Conservation (phyloP, 2,113 vertebrate genomes). For the Pelodiscus sinensis region DNA sequence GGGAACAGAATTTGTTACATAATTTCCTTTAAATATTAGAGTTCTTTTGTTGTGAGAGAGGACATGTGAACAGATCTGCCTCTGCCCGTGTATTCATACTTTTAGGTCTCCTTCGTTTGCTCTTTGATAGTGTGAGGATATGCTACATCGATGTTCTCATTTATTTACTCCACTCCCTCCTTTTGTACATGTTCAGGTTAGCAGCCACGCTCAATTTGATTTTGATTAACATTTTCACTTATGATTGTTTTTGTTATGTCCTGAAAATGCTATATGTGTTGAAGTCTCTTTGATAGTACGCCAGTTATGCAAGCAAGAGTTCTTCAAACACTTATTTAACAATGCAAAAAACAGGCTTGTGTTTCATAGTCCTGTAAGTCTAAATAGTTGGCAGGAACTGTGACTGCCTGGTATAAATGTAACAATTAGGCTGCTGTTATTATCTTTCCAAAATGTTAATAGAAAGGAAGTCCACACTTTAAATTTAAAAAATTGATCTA, state of each 20-base stretch:
- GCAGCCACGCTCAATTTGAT: not conserved
- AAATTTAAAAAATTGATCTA: not conserved
- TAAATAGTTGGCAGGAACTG: not conserved
- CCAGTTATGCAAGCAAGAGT: not conserved
- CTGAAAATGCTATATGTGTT: not conserved
- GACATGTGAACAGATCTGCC: not conserved
- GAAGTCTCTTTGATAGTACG: not conserved
- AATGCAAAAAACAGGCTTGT: not conserved
- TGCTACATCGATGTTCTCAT: not conserved
- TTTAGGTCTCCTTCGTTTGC: not conserved
- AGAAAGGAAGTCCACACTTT: not conserved
- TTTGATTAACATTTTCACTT: not conserved
- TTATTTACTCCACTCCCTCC: not conserved
- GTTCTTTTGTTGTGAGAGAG: not conserved
- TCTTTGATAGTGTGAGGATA: not conserved
- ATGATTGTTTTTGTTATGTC: no score
- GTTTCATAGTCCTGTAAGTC: not conserved
- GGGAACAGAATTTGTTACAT: not conserved
- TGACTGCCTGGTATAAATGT: not conserved
- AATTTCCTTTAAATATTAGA: not conserved
- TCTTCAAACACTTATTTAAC: not conserved
- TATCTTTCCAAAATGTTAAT: not conserved
- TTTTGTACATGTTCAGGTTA: not conserved
- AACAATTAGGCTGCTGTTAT: not conserved
- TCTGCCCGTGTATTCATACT: not conserved